Conservation (phyloP, 2,797 vertebrate genomes). For the Lepus oiostolus region DNA sequence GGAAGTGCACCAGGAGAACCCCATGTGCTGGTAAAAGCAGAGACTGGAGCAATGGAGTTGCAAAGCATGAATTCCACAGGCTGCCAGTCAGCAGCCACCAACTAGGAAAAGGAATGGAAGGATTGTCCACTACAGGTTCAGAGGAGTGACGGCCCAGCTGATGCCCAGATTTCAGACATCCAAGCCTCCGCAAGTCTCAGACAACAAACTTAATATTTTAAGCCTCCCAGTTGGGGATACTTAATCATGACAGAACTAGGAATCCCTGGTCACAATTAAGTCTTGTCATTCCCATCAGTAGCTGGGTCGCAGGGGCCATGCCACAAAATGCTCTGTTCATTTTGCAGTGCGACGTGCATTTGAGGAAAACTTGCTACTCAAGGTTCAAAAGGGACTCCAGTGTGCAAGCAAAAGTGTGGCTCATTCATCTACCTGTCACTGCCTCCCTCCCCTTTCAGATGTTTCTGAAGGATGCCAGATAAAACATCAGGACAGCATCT, state of each 20-base stretch:
- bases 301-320: not conserved
- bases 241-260: not conserved
- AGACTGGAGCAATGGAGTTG: not conserved
- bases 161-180: not conserved
- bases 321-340: not conserved
- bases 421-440: not conserved
- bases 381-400: not conserved
- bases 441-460: not conserved
- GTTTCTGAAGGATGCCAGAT: conserved; percentile 49
- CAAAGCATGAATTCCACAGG: not conserved
- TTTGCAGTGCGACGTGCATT: not conserved
- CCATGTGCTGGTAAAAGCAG: not conserved
- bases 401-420: not conserved
- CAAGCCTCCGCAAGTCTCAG: not conserved
- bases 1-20: not conserved
- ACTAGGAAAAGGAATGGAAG: not conserved
- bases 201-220: not conserved
- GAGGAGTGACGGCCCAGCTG: no score
- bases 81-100: not conserved
- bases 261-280: not conserved
- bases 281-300: not conserved
- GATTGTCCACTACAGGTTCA: not conserved
- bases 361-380: not conserved
- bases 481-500: conserved; percentile 3
- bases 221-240: not conserved